A percentile compares a stretch with the other conserved stretches of the same genome.
phyloP scores from a whole-genome alignment of 2,113 vertebrate species.

The Zosterops japonicus region DNA sequence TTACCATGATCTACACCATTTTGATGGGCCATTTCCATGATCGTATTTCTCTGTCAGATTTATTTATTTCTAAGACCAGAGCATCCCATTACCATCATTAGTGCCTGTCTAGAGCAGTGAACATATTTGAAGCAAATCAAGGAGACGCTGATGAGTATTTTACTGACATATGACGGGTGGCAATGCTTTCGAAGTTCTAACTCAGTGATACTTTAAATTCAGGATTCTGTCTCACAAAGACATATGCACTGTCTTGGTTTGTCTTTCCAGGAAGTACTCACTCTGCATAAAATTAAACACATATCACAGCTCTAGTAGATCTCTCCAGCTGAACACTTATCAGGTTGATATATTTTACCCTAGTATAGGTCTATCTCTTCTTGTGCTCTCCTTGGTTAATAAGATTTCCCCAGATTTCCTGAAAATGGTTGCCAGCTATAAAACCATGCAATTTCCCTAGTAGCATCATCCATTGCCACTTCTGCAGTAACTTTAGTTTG shows the following conservation, averaged over 20 bases:
- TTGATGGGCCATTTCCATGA: background rate
- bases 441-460: background rate
- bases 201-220: constrained; percentile 22
- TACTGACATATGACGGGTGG: background rate
- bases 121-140: background rate
- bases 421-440: background rate
- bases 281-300: constrained; percentile 52
- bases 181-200: constrained; percentile 1
- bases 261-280: constrained; percentile 41
- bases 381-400: background rate
- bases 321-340: constrained; percentile 1
- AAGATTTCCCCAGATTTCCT: background rate
- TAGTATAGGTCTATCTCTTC: background rate
- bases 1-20: background rate
- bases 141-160: background rate
- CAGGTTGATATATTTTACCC: background rate
- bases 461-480: background rate
- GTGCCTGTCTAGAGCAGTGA: background rate
- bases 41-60: background rate
- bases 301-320: background rate
- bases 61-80: background rate
- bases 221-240: constrained; percentile 19
- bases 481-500: background rate
- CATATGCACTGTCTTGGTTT: constrained; percentile 32
- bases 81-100: background rate